Evolutionary conservation across 2,113 vertebrate genomes (phyloP).

Genomic region (Istiophorus platypterus): DNA sequence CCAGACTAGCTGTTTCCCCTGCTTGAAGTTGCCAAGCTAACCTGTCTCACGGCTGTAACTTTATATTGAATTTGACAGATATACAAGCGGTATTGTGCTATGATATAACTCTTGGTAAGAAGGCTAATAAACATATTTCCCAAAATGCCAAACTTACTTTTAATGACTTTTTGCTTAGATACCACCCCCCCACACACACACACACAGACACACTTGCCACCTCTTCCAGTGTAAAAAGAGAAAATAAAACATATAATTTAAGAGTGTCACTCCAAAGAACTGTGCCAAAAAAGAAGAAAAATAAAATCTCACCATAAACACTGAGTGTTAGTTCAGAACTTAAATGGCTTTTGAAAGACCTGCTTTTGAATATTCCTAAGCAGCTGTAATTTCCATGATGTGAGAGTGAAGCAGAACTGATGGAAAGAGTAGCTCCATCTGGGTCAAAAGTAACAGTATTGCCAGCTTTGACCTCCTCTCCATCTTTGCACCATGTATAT

Average conservation of each 20-base stretch:
- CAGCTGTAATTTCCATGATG: conserved; percentile 47
- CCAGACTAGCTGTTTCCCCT: too few species aligned
- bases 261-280: fast-evolving
- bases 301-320: conserved; percentile 67
- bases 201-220: neutral
- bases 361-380: conserved; percentile 36
- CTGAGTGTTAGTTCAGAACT: neutral
- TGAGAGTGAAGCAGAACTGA: conserved; percentile 8
- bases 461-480: neutral
- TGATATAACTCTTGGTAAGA: too few species aligned
- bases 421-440: conserved; percentile 26
- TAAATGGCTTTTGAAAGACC: neutral
- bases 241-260: neutral
- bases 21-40: too few species aligned
- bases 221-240: neutral
- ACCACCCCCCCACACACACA: too few species aligned
- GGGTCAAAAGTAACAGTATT: neutral
- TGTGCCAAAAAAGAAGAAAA: neutral
- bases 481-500: conserved; percentile 52
- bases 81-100: too few species aligned
- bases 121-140: too few species aligned
- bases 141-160: too few species aligned
- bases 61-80: too few species aligned
- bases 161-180: too few species aligned
- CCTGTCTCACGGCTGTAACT: too few species aligned